phyloP scores from a whole-genome alignment of 2,797 vertebrate species.

The Pseudochaenichthys georgianus region DNA sequence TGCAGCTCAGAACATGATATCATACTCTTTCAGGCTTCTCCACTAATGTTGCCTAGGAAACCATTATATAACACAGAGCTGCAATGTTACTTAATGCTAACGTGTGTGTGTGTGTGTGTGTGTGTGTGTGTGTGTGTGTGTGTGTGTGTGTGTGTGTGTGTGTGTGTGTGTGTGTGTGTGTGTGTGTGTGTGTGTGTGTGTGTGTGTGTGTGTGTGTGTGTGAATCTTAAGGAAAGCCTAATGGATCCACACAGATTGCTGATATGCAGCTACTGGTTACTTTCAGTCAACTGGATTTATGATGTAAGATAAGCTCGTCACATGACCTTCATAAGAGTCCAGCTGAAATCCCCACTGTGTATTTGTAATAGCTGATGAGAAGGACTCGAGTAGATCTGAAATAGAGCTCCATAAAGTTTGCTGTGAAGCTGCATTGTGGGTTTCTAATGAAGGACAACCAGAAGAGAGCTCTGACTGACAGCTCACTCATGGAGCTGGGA shows the following conservation, averaged over 20 bases:
- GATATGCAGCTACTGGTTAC: not conserved
- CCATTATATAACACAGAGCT: slow-evolving; percentile 82
- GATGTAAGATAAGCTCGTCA: not conserved
- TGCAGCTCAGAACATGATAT: slow-evolving; percentile 49
- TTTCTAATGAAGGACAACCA: slow-evolving; percentile 15
- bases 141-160: no score
- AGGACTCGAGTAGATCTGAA: not conserved
- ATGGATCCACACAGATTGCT: not conserved
- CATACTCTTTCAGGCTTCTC: slow-evolving; percentile 74
- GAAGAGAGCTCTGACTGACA: not conserved
- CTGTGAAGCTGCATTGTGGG: not conserved
- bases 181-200: not conserved
- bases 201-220: no score
- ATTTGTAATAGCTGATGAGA: not conserved
- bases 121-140: slow-evolving; percentile 17
- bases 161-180: not conserved
- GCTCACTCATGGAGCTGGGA: slow-evolving; percentile 1
- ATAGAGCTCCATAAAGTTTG: not conserved
- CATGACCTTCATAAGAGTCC: not conserved
- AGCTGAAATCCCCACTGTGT: not conserved
- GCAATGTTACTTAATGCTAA: slow-evolving; percentile 73
- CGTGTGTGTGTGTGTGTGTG: slow-evolving; percentile 12
- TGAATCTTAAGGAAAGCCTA: not conserved
- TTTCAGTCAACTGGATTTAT: not conserved
- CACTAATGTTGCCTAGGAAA: slow-evolving; percentile 85